Base-by-base conservation (phyloP, 2,113 vertebrate genomes). In the Seriola dumerili region DNA sequence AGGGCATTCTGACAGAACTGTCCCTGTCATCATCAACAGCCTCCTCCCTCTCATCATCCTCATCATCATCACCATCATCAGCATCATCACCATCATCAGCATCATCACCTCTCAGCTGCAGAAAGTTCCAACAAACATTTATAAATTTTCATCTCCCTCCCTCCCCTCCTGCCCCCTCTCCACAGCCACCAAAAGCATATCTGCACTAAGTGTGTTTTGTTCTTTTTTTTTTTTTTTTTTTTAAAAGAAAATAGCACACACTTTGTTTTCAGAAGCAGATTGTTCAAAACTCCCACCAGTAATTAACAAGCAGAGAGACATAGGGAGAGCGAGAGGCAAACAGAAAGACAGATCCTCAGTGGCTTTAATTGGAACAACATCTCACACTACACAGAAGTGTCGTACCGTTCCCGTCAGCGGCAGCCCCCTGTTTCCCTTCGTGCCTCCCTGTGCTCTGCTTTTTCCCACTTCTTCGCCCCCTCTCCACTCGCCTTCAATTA, bases 291-390 rank as follows among this genome's bases (percentile, higher is more conserved):
- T 91, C 85, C 85, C 79, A 80, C 79, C 83, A 87, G 88, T 93
- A 94, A 95, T 95, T 96, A 95, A 91, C 88, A 90, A 91, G 85
- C 74, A 72, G 32, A 61, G 58, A 76, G 78, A 85, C 64, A 72
- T n/a, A 40, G 71, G 29, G 72, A 81, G 89, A 88, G 78, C 55
- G 69, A 80, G 73, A 74, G 73, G 84, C 78, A 87, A 85, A 88
- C 69, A 88, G 79, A 81, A 81, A 87, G 91, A 90, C 87, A 72
- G 78, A 90, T 89, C 68, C 81, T 94, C 88, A 81, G 84, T 85
- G 80, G 71, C 84, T 94, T 94, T 95, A 96, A 95, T 95, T 95
- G 94, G 94, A 91, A 89, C 81, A 91, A 87, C 84, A 91, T 92
- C 85, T 91, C 91, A 90, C 89, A 86, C 68, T 48, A 72, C 83